Conservation (phyloP, 1,140 invertebrate genomes). For the Bombyx mori region DNA sequence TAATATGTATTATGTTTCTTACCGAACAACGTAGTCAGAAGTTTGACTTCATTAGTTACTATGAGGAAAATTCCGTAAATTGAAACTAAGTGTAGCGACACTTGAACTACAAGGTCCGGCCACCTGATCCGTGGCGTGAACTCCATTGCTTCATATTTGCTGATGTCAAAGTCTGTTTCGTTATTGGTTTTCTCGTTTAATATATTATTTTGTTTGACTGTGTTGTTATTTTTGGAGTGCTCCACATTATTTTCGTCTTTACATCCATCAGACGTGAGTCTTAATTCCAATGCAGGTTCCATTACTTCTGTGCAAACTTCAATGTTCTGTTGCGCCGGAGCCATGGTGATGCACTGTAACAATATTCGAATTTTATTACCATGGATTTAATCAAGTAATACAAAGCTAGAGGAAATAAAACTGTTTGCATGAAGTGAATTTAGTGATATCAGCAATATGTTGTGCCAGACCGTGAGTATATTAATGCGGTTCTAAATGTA, state of each 20-base stretch:
- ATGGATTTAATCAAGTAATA: too few relatives aligned
- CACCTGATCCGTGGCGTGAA: slow-evolving; percentile 77
- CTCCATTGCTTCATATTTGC: slow-evolving; percentile 56
- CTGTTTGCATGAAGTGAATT: too few relatives aligned
- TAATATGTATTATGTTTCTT: slow-evolving; percentile 48
- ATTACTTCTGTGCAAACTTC: slow-evolving; percentile 21
- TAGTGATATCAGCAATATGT: too few relatives aligned
- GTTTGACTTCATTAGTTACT: slow-evolving; percentile 73
- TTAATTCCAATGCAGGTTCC: slow-evolving; percentile 29
- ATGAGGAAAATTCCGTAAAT: slow-evolving; percentile 81
- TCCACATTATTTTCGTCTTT: slow-evolving; percentile 20
- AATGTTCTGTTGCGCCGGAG: slow-evolving; percentile 43
- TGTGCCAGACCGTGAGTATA: too few relatives aligned
- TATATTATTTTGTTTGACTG: slow-evolving; percentile 7
- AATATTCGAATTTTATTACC: too few relatives aligned
- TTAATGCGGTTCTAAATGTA: too few relatives aligned
- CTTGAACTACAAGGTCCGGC: slow-evolving; percentile 78
- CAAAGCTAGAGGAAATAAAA: too few relatives aligned
- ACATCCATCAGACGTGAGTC: slow-evolving; percentile 18
- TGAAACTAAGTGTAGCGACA: slow-evolving; percentile 77
- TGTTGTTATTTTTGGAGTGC: slow-evolving; percentile 37
- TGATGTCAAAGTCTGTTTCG: slow-evolving; percentile 44
- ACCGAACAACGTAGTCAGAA: slow-evolving; percentile 81
- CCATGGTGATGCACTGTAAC: slow-evolving; percentile 24
- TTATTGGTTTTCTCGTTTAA: slow-evolving; percentile 18